These are phyloP conservation scores for Sericinus montela DNA, from an alignment of 2,888 invertebrate species.

Conservation along the genomic window DNA sequence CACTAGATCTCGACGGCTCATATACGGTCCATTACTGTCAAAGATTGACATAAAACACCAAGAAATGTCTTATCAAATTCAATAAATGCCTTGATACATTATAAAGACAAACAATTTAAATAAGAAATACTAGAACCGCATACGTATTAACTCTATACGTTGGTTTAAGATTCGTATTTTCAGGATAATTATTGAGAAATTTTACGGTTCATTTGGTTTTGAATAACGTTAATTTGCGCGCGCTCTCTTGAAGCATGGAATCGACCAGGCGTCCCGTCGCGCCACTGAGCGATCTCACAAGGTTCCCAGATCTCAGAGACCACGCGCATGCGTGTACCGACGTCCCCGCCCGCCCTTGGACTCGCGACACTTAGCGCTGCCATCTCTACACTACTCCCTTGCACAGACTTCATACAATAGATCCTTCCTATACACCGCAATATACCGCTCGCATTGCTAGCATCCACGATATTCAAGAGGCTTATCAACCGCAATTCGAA, in stretches of 20 bases:
- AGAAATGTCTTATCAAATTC: constrained; percentile 2
- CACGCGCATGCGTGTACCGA: constrained; percentile 58
- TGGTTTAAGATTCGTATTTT: background rate
- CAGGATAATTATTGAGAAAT: constrained; percentile 18
- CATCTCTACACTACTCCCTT: constrained; percentile 34
- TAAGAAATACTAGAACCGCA: background rate
- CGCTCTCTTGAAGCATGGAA: constrained; percentile 63
- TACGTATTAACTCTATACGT: background rate
- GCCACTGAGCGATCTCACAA: constrained; percentile 66
- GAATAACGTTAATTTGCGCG: constrained; percentile 44
- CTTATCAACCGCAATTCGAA: constrained; percentile 26
- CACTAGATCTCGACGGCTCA: constrained; percentile 12
- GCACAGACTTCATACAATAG: constrained; percentile 21
- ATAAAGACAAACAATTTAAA: background rate
- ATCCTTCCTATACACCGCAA: constrained; percentile 23
- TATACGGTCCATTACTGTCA: constrained; percentile 14
- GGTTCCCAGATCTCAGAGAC: constrained; percentile 53
- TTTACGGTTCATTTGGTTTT: constrained; percentile 47
- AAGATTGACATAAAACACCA: constrained; percentile 12
- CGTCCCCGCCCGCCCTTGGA: constrained; percentile 26
- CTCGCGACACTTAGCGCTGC: constrained; percentile 23
- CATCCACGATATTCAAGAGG: constrained; percentile 23
- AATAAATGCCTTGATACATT: background rate
- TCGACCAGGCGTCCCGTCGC: constrained; percentile 75
- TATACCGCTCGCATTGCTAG: constrained; percentile 32